Evolutionary conservation across 1,140 invertebrate species (phyloP).

Genomic region (Aradophagus sp.): DNA sequence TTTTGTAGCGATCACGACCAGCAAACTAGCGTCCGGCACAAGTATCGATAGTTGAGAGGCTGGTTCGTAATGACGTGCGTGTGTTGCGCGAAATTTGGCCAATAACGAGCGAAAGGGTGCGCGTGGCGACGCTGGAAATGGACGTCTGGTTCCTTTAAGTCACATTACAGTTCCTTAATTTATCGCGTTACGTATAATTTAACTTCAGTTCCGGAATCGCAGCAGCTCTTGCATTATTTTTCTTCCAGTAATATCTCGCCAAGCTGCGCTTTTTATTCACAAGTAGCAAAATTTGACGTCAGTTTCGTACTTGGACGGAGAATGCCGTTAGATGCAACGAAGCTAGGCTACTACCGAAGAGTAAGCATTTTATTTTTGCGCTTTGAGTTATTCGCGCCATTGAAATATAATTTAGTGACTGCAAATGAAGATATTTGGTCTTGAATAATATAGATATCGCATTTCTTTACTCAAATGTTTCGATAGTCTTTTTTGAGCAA

Average conservation of each 20-base stretch:
- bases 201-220: conserved; percentile 20
- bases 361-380: conserved; percentile 1
- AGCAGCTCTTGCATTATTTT: conserved; percentile 25
- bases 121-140: conserved; percentile 43
- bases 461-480: too few relatives aligned
- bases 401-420: too few relatives aligned
- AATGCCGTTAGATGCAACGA: conserved; percentile 7
- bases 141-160: conserved; percentile 46
- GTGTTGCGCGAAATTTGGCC: conserved; percentile 72
- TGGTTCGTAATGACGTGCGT: conserved; percentile 71
- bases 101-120: conserved; percentile 62
- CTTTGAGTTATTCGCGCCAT: conserved; percentile 1
- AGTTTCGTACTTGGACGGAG: conserved; percentile 14
- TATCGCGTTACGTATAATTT: conserved; percentile 38
- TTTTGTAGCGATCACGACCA: conserved; percentile 68
- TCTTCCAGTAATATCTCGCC: conserved; percentile 13
- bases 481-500: too few relatives aligned
- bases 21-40: conserved; percentile 64
- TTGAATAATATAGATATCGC: too few relatives aligned
- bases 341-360: neutral
- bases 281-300: conserved; percentile 41
- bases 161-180: conserved; percentile 34
- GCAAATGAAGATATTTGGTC: too few relatives aligned
- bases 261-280: conserved; percentile 19
- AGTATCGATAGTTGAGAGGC: conserved; percentile 69